Conservation (phyloP, 2,888 invertebrate species). For the Andrena camellia region DNA sequence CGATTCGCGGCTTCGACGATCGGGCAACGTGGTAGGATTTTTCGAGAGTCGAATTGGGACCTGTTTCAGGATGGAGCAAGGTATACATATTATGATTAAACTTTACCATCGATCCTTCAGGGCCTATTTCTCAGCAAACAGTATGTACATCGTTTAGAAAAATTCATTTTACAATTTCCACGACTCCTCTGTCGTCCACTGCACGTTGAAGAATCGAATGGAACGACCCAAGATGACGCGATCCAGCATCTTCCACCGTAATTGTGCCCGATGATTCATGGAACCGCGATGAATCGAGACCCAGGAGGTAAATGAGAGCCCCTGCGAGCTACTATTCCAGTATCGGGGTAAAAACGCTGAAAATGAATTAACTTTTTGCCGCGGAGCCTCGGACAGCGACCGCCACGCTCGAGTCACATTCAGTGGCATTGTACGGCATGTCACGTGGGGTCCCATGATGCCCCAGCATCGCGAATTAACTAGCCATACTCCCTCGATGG, state of each 20-base stretch:
- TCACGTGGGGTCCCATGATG: slow-evolving; percentile 63
- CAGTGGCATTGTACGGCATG: slow-evolving; percentile 73
- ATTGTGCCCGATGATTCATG: background rate
- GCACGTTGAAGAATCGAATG: too few relatives aligned
- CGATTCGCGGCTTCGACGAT: slow-evolving; percentile 23
- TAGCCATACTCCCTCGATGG: slow-evolving; percentile 63
- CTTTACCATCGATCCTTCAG: background rate
- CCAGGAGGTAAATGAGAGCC: slow-evolving; percentile 68
- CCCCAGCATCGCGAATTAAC: slow-evolving; percentile 66
- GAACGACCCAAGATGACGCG: background rate
- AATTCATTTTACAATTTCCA: too few relatives aligned
- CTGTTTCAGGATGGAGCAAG: background rate
- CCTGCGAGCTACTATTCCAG: slow-evolving; percentile 75
- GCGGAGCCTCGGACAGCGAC: slow-evolving; percentile 45
- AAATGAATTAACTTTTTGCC: slow-evolving; percentile 83
- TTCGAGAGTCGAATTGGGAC: background rate
- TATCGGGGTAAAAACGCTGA: slow-evolving; percentile 81
- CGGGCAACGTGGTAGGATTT: background rate
- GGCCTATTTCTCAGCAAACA: background rate
- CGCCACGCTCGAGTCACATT: slow-evolving; percentile 76
- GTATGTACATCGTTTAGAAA: too few relatives aligned
- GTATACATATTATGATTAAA: background rate
- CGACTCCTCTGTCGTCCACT: too few relatives aligned
- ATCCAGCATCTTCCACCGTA: background rate
- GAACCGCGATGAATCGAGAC: background rate